Percentiles rank a stretch among this genome's conserved stretches.
These are phyloP conservation scores for Stigmatopora nigra DNA, from an alignment of 2,113 vertebrate genomes.

Conservation along the genomic window DNA sequence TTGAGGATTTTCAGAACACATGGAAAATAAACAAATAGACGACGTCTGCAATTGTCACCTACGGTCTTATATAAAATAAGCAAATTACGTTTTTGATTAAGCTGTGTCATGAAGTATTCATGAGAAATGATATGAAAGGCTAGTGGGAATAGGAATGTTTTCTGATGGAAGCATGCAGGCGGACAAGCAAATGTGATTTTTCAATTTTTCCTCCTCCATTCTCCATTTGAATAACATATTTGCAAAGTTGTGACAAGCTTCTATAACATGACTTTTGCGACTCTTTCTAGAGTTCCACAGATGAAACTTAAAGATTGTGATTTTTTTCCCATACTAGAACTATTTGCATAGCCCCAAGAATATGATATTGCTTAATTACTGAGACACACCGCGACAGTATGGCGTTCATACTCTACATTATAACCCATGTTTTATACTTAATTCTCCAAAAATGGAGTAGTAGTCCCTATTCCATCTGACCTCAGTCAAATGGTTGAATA, in stretches of 20 bases:
- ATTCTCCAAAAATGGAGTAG: too few relatives aligned
- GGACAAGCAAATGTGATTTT: constrained; percentile 26
- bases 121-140: constrained; percentile 15
- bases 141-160: constrained; percentile 18
- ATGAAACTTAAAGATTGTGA: constrained; percentile 28
- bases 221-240: constrained; percentile 29
- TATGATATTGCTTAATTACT: not conserved
- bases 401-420: too few relatives aligned
- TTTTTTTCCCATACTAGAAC: constrained; percentile 21
- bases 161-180: constrained; percentile 18
- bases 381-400: too few relatives aligned
- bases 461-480: too few relatives aligned
- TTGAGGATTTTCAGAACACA: not conserved
- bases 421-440: too few relatives aligned
- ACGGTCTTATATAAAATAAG: not conserved
- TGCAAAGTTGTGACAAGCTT: constrained; percentile 25
- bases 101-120: constrained; percentile 24
- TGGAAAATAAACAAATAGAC: not conserved
- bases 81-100: constrained; percentile 8
- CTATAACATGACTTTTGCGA: constrained; percentile 39
- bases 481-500: too few relatives aligned
- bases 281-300: constrained; percentile 6
- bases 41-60: not conserved
- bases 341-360: constrained; percentile 11
- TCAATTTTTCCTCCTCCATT: constrained; percentile 1